phyloP scores from a whole-genome alignment of 2,113 vertebrate genomes.

The Chaetodon auriga region DNA sequence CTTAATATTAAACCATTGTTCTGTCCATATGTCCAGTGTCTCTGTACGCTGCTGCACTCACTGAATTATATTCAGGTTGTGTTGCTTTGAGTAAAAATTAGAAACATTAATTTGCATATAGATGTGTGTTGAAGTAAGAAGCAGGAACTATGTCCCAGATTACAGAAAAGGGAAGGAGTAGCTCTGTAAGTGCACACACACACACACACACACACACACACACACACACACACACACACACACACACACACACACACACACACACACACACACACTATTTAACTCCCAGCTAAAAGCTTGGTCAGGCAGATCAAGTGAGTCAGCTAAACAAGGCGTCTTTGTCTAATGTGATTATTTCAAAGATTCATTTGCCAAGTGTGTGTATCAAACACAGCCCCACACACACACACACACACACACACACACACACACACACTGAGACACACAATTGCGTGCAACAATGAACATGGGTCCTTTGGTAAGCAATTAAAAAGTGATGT shows the following conservation, averaged over 20 bases:
- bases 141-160: constrained; percentile 40
- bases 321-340: constrained; percentile 69
- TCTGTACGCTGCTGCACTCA: background rate
- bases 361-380: constrained; percentile 44
- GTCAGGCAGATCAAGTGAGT: constrained; percentile 62
- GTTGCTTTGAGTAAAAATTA: constrained; percentile 15
- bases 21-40: background rate
- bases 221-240: background rate
- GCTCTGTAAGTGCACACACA: background rate
- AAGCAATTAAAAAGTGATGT: constrained; percentile 47
- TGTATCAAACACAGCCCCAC: background rate
- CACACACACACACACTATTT: constrained; percentile 5
- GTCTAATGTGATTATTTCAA: constrained; percentile 64
- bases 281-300: constrained; percentile 38
- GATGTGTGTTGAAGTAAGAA: background rate
- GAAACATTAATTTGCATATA: background rate
- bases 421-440: background rate
- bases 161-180: background rate
- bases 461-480: constrained; percentile 28
- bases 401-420: constrained; percentile 18
- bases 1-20: background rate
- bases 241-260: constrained; percentile 4
- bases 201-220: background rate
- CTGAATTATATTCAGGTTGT: background rate
- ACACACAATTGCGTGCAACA: constrained; percentile 16